Evolutionary conservation across 2,113 vertebrate genomes (phyloP).

Genomic region (Thunnus maccoyii): DNA sequence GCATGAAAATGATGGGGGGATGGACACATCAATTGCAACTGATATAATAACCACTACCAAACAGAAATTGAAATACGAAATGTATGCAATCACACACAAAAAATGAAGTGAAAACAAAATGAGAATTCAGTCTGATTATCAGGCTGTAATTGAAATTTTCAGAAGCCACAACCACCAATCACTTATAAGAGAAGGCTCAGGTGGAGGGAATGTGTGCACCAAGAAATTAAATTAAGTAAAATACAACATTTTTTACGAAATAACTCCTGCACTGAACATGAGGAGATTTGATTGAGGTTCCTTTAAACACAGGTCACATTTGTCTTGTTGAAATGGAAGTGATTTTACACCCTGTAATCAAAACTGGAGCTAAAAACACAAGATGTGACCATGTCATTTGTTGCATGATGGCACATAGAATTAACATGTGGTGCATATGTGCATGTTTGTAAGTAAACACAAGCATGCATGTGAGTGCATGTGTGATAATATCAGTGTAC

Average conservation of each 20-base stretch:
- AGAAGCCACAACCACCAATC: no score
- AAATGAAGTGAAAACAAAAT: no score
- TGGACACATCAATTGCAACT: no score
- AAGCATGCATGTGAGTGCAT: background rate
- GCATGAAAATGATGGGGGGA: no score
- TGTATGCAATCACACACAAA: no score
- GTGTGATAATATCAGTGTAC: background rate
- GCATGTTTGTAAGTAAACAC: slow-evolving; percentile 19
- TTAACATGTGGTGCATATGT: slow-evolving; percentile 23
- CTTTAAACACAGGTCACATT: slow-evolving; percentile 38
- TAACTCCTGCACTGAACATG: background rate
- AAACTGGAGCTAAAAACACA: slow-evolving; percentile 43
- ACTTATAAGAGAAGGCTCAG: slow-evolving; percentile 24
- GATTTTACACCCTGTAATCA: slow-evolving; percentile 54
- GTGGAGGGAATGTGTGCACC: slow-evolving; percentile 19
- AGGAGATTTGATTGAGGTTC: slow-evolving; percentile 47
- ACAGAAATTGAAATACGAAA: no score
- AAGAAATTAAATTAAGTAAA: slow-evolving; percentile 37
- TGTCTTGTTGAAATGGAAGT: slow-evolving; percentile 37
- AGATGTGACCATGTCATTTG: slow-evolving; percentile 37
- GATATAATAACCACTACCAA: no score
- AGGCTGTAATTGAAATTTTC: no score
- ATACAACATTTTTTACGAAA: background rate
- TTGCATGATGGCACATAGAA: slow-evolving; percentile 21
- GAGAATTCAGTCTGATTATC: no score